These are phyloP conservation scores for Synergus laeviventris DNA, from an alignment of 2,888 invertebrate species.

Conservation along the genomic window DNA sequence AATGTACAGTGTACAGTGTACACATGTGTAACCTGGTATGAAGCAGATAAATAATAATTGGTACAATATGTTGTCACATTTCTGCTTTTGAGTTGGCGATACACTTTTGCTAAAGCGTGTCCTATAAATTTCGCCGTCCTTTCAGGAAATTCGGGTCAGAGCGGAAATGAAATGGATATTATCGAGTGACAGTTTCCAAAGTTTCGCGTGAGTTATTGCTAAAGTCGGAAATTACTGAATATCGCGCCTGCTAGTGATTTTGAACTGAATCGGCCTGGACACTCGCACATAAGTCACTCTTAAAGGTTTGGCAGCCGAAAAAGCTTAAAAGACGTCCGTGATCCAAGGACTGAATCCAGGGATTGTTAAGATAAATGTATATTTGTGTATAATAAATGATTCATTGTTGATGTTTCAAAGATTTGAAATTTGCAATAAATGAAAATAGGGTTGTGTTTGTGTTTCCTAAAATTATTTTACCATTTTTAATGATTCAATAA, in stretches of 20 bases:
- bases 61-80: conserved; percentile 28
- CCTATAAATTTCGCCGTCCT: conserved; percentile 47
- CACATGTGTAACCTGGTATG: neutral
- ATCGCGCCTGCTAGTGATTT: conserved; percentile 35
- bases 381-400: too few relatives aligned
- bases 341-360: too few relatives aligned
- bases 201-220: conserved; percentile 49
- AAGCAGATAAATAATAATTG: neutral
- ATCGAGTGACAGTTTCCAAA: conserved; percentile 45
- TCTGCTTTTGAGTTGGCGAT: conserved; percentile 33
- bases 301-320: neutral
- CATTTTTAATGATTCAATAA: too few relatives aligned
- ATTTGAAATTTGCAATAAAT: neutral
- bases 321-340: too few relatives aligned
- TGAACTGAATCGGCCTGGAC: neutral
- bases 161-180: conserved; percentile 51
- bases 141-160: conserved; percentile 47
- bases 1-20: too few relatives aligned
- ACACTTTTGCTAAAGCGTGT: conserved; percentile 34
- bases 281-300: conserved; percentile 31
- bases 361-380: too few relatives aligned
- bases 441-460: neutral
- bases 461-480: neutral
- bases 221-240: conserved; percentile 49
- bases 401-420: neutral